Base-by-base conservation (phyloP, 2,797 vertebrate species). In the Morus bassanus region DNA sequence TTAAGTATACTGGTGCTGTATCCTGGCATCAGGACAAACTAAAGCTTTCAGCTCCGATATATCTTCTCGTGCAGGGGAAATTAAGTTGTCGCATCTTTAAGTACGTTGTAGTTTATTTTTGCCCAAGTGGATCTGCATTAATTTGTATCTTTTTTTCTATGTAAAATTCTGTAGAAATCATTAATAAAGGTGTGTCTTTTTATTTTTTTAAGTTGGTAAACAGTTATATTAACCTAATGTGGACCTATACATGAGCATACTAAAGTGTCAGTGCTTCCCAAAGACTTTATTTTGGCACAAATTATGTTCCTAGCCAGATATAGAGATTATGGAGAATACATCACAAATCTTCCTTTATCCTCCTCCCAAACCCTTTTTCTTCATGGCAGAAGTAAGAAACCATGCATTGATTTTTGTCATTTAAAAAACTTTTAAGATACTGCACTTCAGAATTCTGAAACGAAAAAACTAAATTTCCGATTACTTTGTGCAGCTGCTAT, bases 31-130 rank as follows among this genome's bases (percentile, higher is more conserved):
- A 97, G 98, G 94, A 95, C 93, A 98, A 97, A 98, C 97, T 97
- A 98, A 97, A 98, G 98, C 98, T 98, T 98, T 98, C 98, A 96
- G 97, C 97, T 98, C 98, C 98, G 97, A 97, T 98, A 91, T 98
- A 98, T 98, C 96, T 97, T 98, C 97, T 98, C 98, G 98, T 98
- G 98, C 98, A 98, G 98, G 98, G 98, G 97, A 98, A 98, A 98
- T 98, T 97, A 97, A 98, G 98, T 97, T 98, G 98, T 98, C 89
- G 98, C 97, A 97, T 98, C 98, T 98, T 98, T 98, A 96, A 97
- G 97, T 98, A 98, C 98, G 96, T 93, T 97, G 97, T 98, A 96
- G 96, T 97, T 97, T 95, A 88, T 97, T 97, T 97, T 96, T 93
- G 93, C 97, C 97, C 97, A 97, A 97, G 98, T 97, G 98, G 98